These are phyloP conservation scores for Melanophora roralis DNA, from an alignment of 2,888 invertebrate species.

Conservation along the genomic window DNA sequence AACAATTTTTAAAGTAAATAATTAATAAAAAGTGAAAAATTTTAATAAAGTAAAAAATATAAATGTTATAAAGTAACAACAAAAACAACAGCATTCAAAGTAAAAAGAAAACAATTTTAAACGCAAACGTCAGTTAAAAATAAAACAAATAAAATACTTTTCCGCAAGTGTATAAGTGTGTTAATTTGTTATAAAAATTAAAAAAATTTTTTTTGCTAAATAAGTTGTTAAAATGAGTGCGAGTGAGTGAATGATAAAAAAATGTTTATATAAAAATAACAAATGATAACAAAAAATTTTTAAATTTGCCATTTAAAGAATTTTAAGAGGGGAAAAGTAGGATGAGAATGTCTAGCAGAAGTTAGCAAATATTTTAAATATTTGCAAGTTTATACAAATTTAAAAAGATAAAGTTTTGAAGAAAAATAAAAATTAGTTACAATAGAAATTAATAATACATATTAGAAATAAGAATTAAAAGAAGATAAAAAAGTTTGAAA, in stretches of 20 bases:
- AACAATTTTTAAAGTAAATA: slow-evolving; percentile 44
- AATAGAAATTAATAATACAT: too few species aligned
- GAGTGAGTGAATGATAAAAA: slow-evolving; percentile 45
- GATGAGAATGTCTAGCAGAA: slow-evolving; percentile 5
- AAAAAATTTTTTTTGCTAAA: slow-evolving; percentile 25
- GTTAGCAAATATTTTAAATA: slow-evolving; percentile 33
- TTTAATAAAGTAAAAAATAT: slow-evolving; percentile 31
- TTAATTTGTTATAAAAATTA: slow-evolving; percentile 28
- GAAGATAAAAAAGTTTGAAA: too few species aligned
- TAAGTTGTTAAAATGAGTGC: slow-evolving; percentile 37
- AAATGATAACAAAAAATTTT: slow-evolving; percentile 52
- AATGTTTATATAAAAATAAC: neutral
- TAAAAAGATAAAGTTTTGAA: slow-evolving; percentile 3
- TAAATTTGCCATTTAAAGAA: slow-evolving; percentile 32
- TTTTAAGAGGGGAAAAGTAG: slow-evolving; percentile 21
- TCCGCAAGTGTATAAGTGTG: neutral
- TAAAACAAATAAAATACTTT: slow-evolving; percentile 60
- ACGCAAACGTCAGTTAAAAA: slow-evolving; percentile 57
- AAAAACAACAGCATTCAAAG: slow-evolving; percentile 4
- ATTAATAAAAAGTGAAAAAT: slow-evolving; percentile 1
- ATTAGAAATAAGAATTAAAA: too few species aligned
- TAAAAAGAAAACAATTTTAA: slow-evolving; percentile 34
- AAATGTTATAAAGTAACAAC: slow-evolving; percentile 27
- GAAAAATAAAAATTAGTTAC: neutral
- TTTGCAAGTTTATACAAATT: slow-evolving; percentile 34